Conservation (phyloP, 2,797 vertebrate species). For the Apogon hyalosoma region DNA sequence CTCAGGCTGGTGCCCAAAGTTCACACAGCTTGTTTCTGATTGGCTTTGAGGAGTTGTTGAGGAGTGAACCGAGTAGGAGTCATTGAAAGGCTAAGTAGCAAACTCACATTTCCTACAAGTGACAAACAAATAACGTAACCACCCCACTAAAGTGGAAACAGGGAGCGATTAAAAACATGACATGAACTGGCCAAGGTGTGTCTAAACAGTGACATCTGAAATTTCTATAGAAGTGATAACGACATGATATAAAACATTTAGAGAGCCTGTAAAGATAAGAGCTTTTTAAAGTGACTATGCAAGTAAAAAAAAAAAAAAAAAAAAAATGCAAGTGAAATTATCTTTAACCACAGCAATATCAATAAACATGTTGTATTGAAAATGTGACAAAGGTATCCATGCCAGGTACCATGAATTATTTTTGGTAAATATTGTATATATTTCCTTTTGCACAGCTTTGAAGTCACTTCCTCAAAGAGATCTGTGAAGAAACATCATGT, state of each 20-base stretch:
- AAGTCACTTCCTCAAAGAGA: slow-evolving; percentile 11
- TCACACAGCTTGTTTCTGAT: slow-evolving; percentile 28
- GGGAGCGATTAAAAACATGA: background rate
- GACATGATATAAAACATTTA: slow-evolving; percentile 42
- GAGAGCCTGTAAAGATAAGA: slow-evolving; percentile 58
- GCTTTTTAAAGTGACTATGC: background rate
- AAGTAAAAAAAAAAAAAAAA: too few species aligned
- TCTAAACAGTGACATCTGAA: slow-evolving; percentile 10
- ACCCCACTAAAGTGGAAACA: slow-evolving; percentile 12
- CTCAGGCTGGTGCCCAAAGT: slow-evolving; percentile 27
- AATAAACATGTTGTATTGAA: slow-evolving; percentile 23
- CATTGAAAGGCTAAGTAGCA: slow-evolving; percentile 23
- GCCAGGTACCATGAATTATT: too few species aligned
- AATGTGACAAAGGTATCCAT: background rate
- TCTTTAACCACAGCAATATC: slow-evolving; percentile 11
- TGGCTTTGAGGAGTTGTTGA: slow-evolving; percentile 3
- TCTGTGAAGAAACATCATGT: slow-evolving; percentile 11
- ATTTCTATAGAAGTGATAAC: background rate
- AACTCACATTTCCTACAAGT: slow-evolving; percentile 35
- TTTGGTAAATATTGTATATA: slow-evolving; percentile 1
- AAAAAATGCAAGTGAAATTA: background rate
- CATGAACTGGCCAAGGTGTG: background rate
- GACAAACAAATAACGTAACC: slow-evolving; percentile 34
- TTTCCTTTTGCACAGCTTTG: slow-evolving; percentile 55
- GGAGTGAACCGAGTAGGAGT: slow-evolving; percentile 36